phyloP scores from a whole-genome alignment of 2,797 vertebrate species.

The Sebastes matsubarae region DNA sequence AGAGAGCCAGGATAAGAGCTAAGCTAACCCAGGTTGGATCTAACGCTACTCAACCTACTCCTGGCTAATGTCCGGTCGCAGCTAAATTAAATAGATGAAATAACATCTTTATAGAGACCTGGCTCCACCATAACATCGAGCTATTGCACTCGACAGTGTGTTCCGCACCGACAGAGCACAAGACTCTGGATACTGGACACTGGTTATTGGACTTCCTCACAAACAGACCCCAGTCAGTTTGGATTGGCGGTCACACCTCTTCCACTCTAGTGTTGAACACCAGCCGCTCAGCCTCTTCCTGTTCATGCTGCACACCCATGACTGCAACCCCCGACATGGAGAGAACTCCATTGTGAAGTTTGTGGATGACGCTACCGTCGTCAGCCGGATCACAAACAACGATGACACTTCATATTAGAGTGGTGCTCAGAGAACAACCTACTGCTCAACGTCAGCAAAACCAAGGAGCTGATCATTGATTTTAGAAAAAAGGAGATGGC shows the following conservation, averaged over 20 bases:
- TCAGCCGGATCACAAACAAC: not conserved
- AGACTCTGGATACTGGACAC: not conserved
- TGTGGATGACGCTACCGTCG: accelerated
- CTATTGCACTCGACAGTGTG: not conserved
- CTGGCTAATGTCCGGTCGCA: no score
- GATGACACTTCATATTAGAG: no score
- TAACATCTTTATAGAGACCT: not conserved
- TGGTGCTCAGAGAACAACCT: not conserved
- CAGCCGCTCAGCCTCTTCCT: not conserved
- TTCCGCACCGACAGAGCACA: not conserved
- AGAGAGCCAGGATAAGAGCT: no score
- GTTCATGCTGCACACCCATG: not conserved
- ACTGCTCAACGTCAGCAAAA: not conserved
- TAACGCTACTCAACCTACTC: no score
- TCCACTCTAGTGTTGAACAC: not conserved
- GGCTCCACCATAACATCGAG: not conserved
- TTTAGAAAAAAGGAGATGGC: not conserved
- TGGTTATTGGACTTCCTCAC: not conserved
- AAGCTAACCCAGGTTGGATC: no score
- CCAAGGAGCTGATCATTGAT: not conserved
- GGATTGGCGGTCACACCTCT: not conserved
- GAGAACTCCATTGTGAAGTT: not conserved
- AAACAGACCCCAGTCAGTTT: not conserved
- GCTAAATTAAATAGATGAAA: not conserved
- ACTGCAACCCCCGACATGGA: not conserved